phyloP scores from a whole-genome alignment of 2,797 vertebrate species.

The Falco biarmicus region DNA sequence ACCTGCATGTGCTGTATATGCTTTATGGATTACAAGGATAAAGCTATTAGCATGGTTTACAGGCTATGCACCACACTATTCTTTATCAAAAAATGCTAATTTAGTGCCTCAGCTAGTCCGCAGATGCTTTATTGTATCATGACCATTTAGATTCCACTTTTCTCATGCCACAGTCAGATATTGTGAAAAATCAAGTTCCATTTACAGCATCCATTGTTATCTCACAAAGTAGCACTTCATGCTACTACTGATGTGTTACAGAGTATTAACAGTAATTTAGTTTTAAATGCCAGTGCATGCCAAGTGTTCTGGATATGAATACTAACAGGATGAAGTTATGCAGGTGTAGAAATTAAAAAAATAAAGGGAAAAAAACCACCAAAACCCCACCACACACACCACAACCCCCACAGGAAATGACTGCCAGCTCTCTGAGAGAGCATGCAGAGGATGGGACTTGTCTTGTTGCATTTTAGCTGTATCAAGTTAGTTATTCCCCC shows the following conservation, averaged over 20 bases:
- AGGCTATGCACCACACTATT: not conserved
- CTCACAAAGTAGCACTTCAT: constrained; percentile 64
- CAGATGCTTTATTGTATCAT: constrained; percentile 65
- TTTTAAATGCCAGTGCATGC: constrained; percentile 60
- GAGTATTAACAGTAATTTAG: constrained; percentile 66
- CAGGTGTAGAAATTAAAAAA: constrained; percentile 38
- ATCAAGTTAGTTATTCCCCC: not conserved
- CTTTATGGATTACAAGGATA: not conserved
- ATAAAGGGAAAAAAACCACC: not conserved
- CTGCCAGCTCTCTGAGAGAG: not conserved
- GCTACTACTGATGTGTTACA: constrained; percentile 63
- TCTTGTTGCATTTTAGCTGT: not conserved
- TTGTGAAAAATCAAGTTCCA: constrained; percentile 72
- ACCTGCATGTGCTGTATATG: not conserved
- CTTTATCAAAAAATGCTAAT: constrained; percentile 55
- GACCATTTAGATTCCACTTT: constrained; percentile 61
- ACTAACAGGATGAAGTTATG: constrained; percentile 47
- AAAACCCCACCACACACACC: not conserved
- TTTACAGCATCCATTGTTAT: constrained; percentile 69
- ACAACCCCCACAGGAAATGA: not conserved
- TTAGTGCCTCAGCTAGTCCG: not conserved
- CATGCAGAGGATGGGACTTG: not conserved
- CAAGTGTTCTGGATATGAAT: constrained; percentile 62
- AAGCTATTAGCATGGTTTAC: constrained; percentile 7
- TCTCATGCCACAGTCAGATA: constrained; percentile 54